Evolutionary conservation across 2,888 invertebrate genomes (phyloP).

Genomic region (Phrixothrix hirtus): DNA sequence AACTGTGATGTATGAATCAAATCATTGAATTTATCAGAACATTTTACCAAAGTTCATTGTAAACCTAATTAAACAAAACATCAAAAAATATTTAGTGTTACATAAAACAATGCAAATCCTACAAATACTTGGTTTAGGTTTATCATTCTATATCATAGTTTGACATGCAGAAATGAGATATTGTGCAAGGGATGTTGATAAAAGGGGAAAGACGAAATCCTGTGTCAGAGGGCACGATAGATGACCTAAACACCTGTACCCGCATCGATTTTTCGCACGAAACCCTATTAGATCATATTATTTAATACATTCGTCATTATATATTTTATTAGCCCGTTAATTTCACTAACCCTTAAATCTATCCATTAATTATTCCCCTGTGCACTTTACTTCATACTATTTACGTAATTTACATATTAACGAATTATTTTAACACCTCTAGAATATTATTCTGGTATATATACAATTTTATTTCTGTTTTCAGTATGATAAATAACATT

Average conservation of each 20-base stretch:
- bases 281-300: constrained; percentile 29
- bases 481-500: no score
- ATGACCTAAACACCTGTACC: constrained; percentile 52
- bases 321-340: no score
- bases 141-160: constrained; percentile 26
- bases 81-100: no score
- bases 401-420: neutral
- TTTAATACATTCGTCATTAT: constrained; percentile 11
- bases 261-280: constrained; percentile 51
- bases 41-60: no score
- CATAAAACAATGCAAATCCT: no score
- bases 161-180: constrained; percentile 39
- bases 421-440: no score
- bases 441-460: no score
- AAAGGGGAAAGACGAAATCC: constrained; percentile 47
- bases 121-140: constrained; percentile 10
- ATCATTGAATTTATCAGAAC: neutral
- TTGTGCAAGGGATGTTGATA: constrained; percentile 38
- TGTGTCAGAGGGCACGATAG: constrained; percentile 52
- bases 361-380: no score
- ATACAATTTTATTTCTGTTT: no score
- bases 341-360: no score
- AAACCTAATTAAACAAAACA: no score
- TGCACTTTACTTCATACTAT: no score
- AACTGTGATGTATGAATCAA: neutral